Percentiles rank a stretch among this genome's conserved stretches.
These are phyloP conservation scores for Spondyliosoma cantharus DNA, from an alignment of 2,797 vertebrate genomes.

Conservation along the genomic window DNA sequence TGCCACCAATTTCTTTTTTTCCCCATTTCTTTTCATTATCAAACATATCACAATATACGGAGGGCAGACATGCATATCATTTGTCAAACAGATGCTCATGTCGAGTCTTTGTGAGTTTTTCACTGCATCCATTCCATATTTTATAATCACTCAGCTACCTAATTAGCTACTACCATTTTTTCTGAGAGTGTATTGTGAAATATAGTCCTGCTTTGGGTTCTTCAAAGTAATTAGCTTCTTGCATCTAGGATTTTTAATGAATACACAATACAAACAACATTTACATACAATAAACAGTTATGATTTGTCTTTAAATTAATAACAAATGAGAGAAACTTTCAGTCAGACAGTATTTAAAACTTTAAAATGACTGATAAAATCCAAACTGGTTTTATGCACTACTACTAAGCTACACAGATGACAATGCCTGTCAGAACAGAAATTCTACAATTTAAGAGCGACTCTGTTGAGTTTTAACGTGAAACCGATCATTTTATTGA, in stretches of 20 bases:
- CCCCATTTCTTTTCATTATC: no score
- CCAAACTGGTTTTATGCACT: not conserved
- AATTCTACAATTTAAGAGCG: not conserved
- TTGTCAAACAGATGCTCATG: slow-evolving; percentile 6
- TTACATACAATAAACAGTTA: not conserved
- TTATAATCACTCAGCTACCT: not conserved
- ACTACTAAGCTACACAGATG: not conserved
- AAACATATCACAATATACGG: not conserved
- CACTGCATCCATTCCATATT: not conserved
- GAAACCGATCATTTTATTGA: slow-evolving; percentile 1
- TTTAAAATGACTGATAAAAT: not conserved
- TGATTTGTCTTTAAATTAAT: not conserved
- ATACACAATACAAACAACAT: not conserved
- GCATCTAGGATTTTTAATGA: not conserved
- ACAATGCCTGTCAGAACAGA: slow-evolving; percentile 8
- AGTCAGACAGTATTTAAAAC: not conserved
- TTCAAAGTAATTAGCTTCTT: not conserved
- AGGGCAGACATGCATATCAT: not conserved
- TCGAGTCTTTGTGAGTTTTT: not conserved
- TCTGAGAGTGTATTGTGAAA: not conserved
- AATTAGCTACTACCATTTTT: not conserved
- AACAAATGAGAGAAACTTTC: not conserved
- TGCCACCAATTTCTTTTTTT: not conserved
- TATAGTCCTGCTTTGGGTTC: not conserved
- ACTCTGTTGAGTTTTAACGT: slow-evolving; percentile 2